These are phyloP conservation scores for Brachionus asplanchnoidis DNA, from an alignment of 1,140 invertebrate genomes.

Conservation along the genomic window DNA sequence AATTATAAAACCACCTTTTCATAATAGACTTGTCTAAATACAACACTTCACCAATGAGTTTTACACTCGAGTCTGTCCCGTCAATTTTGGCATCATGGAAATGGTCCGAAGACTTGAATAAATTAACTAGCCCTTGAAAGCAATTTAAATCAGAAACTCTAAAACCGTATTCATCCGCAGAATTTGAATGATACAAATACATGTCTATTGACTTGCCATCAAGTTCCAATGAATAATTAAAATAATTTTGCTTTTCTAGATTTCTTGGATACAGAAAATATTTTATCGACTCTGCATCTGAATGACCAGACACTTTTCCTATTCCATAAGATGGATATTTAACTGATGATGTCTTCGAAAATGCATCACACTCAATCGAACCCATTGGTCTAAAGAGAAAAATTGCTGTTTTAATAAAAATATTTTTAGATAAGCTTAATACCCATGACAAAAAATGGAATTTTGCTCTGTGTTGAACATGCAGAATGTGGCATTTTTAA, in stretches of 20 bases:
- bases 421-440: neutral
- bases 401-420: neutral
- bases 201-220: neutral
- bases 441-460: neutral
- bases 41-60: neutral
- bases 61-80: neutral
- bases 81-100: neutral
- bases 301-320: neutral
- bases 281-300: neutral
- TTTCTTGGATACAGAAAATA: slow-evolving; percentile 27
- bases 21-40: slow-evolving; percentile 10
- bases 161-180: neutral
- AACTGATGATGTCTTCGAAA: neutral
- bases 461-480: neutral
- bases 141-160: neutral
- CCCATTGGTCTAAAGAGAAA: neutral
- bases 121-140: neutral
- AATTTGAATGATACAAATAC: neutral
- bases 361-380: neutral
- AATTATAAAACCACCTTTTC: neutral
- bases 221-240: neutral
- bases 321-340: neutral
- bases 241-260: slow-evolving; percentile 24
- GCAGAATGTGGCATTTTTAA: neutral
- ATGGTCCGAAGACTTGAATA: neutral